Evolutionary conservation across 2,797 vertebrate species (phyloP).

Genomic region (Crax fasciolata): DNA sequence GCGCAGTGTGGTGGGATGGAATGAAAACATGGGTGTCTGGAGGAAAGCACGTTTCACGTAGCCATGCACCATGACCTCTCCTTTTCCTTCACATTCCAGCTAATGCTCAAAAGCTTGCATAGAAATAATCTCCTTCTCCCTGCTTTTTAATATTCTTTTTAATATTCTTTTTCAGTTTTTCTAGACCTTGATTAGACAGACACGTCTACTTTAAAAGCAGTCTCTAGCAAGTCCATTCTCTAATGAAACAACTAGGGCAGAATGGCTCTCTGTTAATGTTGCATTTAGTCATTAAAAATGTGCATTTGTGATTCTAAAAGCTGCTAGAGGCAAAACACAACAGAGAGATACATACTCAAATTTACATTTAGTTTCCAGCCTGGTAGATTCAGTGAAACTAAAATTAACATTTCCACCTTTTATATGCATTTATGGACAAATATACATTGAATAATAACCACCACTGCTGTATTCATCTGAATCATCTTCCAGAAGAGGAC

Average conservation of each 20-base stretch:
- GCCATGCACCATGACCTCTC: not conserved
- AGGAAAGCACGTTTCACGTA: not conserved
- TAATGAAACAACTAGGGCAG: slow-evolving; percentile 72
- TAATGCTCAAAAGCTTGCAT: not conserved
- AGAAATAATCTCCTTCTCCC: slow-evolving; percentile 27
- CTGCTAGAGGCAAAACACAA: slow-evolving; percentile 73
- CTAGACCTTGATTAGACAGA: slow-evolving; percentile 37
- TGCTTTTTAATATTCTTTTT: not conserved
- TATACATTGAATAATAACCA: slow-evolving; percentile 22
- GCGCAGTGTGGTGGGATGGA: not conserved
- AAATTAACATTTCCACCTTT: slow-evolving; percentile 62
- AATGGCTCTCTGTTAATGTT: slow-evolving; percentile 70
- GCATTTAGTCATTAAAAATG: slow-evolving; percentile 79
- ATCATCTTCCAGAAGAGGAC: slow-evolving; percentile 7
- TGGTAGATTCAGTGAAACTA: slow-evolving; percentile 34
- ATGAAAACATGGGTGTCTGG: not conserved
- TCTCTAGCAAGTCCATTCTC: slow-evolving; percentile 52
- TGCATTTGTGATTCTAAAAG: slow-evolving; percentile 77
- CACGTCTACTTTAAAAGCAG: slow-evolving; percentile 54
- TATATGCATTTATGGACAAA: slow-evolving; percentile 39
- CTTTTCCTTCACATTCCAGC: not conserved
- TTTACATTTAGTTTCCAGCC: slow-evolving; percentile 49
- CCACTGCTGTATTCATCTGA: not conserved
- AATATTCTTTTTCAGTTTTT: not conserved
- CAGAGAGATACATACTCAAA: slow-evolving; percentile 32